These are phyloP conservation scores for Phoronis australis DNA, from an alignment of 2,888 invertebrate genomes.

Conservation along the genomic window DNA sequence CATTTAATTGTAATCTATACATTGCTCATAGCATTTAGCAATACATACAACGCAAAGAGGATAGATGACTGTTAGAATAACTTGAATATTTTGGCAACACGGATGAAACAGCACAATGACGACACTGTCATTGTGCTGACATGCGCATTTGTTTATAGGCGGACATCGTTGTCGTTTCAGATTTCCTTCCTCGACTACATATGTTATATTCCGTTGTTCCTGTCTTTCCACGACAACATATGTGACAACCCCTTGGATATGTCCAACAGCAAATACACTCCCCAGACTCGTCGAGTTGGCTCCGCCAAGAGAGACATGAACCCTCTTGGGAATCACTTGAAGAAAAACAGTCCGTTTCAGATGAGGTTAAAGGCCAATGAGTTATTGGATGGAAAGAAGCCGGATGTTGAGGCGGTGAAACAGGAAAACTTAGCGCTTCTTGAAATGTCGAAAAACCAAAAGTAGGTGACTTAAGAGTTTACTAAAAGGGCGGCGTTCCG, in stretches of 20 bases:
- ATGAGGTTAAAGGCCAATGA: conserved; percentile 32
- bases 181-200: conserved; percentile 50
- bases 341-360: conserved; percentile 29
- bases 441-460: conserved; percentile 30
- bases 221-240: conserved; percentile 52
- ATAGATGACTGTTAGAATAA: no score
- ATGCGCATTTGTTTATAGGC: no score
- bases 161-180: no score
- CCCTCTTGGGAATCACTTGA: conserved; percentile 42
- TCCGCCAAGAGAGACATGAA: conserved; percentile 41
- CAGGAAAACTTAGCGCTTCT: conserved; percentile 29
- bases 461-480: no score
- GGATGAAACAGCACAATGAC: no score
- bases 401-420: conserved; percentile 19
- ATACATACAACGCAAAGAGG: no score
- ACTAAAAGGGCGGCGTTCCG: no score
- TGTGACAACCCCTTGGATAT: conserved; percentile 48
- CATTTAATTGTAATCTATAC: no score
- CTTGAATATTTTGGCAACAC: no score
- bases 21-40: no score
- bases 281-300: conserved; percentile 27
- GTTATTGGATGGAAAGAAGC: conserved; percentile 30
- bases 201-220: conserved; percentile 49
- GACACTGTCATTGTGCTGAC: no score
- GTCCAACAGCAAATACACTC: conserved; percentile 39